These are phyloP conservation scores for human (Homo sapiens) DNA, from an alignment of 2,113 vertebrate genomes.

Conservation along the genomic window DNA sequence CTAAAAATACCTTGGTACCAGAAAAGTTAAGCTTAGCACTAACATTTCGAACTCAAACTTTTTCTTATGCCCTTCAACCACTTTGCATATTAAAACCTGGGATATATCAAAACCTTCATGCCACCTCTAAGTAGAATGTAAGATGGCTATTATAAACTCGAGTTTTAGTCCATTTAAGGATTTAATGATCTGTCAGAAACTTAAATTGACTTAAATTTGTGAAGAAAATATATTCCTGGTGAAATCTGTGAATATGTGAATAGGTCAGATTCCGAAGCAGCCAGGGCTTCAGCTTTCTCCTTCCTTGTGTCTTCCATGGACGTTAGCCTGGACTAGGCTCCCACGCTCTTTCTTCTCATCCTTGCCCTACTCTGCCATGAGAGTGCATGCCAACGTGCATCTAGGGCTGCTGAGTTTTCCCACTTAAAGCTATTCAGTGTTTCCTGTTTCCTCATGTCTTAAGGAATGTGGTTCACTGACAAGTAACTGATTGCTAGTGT, in stretches of 20 bases:
- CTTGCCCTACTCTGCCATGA: too few species aligned
- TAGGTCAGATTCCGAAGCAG: not conserved
- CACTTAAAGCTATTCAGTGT: not conserved
- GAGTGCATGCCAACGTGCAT: rapidly evolving
- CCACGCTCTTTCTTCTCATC: not conserved
- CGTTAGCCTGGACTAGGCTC: rapidly evolving
- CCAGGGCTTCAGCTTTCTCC: not conserved
- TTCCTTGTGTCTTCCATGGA: not conserved
- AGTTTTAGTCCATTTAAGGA: slow-evolving; percentile 72
- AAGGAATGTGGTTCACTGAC: not conserved
- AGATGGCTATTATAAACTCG: slow-evolving; percentile 60
- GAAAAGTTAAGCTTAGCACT: slow-evolving; percentile 17
- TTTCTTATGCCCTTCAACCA: slow-evolving; percentile 46
- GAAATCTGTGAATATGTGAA: not conserved
- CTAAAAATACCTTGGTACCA: not conserved
- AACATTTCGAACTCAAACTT: not conserved
- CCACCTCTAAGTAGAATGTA: slow-evolving; percentile 65
- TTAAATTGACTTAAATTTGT: slow-evolving; percentile 56
- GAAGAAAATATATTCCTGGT: not conserved
- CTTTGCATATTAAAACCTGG: slow-evolving; percentile 56
- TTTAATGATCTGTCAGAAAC: slow-evolving; percentile 71
- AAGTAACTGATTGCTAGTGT: not conserved
- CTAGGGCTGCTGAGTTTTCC: not conserved
- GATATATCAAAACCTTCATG: slow-evolving; percentile 47
- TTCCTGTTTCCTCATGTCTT: not conserved